phyloP scores from a whole-genome alignment of 1,140 invertebrate genomes.

The Drosophila elegans region DNA sequence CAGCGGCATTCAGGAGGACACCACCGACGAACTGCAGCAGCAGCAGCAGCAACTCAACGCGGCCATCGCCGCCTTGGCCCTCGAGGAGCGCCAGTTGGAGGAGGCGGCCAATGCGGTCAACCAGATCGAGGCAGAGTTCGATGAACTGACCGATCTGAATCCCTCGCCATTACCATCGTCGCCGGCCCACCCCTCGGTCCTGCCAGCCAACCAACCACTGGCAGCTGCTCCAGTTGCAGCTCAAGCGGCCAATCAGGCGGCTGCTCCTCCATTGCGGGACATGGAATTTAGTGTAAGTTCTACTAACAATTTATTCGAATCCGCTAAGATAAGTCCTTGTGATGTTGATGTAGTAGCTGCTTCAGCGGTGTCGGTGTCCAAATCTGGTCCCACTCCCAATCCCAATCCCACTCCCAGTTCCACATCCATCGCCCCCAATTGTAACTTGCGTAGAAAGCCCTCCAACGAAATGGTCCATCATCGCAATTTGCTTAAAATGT shows the following conservation, averaged over 20 bases:
- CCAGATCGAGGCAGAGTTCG: constrained; percentile 81
- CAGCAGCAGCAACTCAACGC: constrained; percentile 77
- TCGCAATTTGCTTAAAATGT: constrained; percentile 79
- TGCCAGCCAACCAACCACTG: constrained; percentile 10
- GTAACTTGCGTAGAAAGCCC: constrained; percentile 82
- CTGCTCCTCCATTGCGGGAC: constrained; percentile 62
- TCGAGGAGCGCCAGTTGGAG: constrained; percentile 77
- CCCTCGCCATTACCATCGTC: constrained; percentile 46
- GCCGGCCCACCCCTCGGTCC: constrained; percentile 12
- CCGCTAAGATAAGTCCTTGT: constrained; percentile 63
- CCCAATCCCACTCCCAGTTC: constrained; percentile 17
- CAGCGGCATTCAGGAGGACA: constrained; percentile 90
- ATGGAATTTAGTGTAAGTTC: constrained; percentile 85
- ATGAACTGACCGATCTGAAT: constrained; percentile 67
- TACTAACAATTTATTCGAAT: constrained; percentile 81
- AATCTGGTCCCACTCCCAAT: constrained; percentile 32
- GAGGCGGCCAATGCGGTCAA: constrained; percentile 80
- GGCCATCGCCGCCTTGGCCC: constrained; percentile 72
- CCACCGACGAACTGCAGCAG: constrained; percentile 86
- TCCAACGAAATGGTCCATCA: constrained; percentile 83
- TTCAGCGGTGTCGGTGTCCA: constrained; percentile 70
- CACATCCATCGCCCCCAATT: constrained; percentile 23
- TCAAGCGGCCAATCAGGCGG: constrained; percentile 41
- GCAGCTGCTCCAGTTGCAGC: constrained; percentile 29
- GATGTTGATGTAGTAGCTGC: constrained; percentile 73